phyloP scores from a whole-genome alignment of 2,888 invertebrate species.

The Eristalinus sepulchralis region DNA sequence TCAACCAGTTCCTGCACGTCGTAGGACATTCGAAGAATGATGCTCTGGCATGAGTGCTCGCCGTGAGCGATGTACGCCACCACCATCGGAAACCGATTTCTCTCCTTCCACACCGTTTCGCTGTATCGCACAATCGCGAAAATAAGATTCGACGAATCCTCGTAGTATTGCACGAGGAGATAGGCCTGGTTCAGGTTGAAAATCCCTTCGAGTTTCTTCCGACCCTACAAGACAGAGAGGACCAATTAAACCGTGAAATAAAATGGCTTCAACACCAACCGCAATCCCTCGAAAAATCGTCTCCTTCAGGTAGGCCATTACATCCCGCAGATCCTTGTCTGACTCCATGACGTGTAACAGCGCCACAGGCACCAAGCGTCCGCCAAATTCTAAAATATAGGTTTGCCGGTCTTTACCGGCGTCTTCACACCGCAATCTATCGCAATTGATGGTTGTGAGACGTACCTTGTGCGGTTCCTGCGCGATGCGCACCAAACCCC shows the following conservation, averaged over 20 bases:
- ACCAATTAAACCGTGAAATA: not conserved
- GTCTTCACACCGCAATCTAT: not conserved
- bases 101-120: not conserved
- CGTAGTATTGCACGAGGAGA: not conserved
- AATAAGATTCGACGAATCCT: not conserved
- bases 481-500: not conserved
- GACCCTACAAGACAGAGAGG: not conserved
- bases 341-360: not conserved
- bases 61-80: not conserved
- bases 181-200: not conserved
- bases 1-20: not conserved
- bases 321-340: not conserved
- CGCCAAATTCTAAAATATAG: not conserved
- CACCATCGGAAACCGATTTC: not conserved
- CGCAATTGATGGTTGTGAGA: not conserved
- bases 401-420: not conserved
- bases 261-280: not conserved
- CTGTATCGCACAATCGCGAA: not conserved
- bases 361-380: not conserved
- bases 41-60: not conserved
- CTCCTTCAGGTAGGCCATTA: not conserved
- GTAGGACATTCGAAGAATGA: not conserved
- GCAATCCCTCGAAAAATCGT: not conserved
- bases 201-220: not conserved
- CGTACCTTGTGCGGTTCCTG: not conserved